Conservation (phyloP, 2,797 vertebrate genomes). For the Danio tinwini region DNA sequence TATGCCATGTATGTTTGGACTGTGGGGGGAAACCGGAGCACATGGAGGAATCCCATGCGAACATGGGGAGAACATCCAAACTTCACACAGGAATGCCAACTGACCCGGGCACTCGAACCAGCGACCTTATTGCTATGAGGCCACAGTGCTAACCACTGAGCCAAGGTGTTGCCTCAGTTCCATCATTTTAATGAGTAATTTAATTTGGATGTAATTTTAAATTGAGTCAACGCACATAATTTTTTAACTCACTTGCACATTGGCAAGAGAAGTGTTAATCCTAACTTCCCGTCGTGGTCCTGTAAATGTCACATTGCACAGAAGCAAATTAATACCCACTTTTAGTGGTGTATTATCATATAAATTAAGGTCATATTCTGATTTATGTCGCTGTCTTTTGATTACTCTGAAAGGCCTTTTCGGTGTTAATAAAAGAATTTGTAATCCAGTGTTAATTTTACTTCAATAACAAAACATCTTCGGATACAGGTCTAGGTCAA, state of each 20-base stretch:
- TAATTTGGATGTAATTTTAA: background rate
- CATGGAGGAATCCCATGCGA: too few species aligned
- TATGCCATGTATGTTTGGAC: too few species aligned
- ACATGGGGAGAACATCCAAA: too few species aligned
- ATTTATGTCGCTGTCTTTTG: background rate
- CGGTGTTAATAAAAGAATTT: background rate
- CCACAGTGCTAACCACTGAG: too few species aligned
- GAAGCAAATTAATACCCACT: background rate
- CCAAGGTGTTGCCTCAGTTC: background rate
- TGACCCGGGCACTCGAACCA: too few species aligned
- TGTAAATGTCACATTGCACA: slow-evolving; percentile 1
- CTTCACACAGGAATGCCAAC: too few species aligned
- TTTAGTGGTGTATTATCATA: slow-evolving; percentile 5
- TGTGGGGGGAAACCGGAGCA: too few species aligned
- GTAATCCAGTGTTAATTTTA: background rate
- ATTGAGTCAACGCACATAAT: too few species aligned
- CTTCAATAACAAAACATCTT: slow-evolving; percentile 13
- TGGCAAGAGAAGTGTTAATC: background rate
- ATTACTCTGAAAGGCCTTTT: slow-evolving; percentile 2
- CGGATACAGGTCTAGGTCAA: slow-evolving; percentile 10
- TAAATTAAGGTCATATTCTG: background rate
- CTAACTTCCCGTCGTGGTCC: background rate
- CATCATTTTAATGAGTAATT: background rate
- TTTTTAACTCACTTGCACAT: background rate
- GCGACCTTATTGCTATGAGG: too few species aligned